phyloP scores from a whole-genome alignment of 1,140 invertebrate species.

The Calliphora vicina region DNA sequence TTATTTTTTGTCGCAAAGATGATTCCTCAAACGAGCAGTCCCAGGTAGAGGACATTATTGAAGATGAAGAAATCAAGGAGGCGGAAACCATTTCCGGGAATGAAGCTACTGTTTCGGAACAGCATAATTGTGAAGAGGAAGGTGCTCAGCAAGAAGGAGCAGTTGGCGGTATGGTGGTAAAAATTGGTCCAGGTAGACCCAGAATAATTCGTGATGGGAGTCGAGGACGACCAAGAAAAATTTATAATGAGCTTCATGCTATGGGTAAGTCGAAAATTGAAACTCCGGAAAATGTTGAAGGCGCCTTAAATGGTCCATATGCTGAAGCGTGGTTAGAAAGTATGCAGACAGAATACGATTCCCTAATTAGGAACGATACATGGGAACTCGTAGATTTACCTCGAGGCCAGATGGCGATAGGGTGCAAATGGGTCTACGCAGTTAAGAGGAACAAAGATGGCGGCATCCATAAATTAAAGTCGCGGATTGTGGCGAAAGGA shows the following conservation, averaged over 20 bases:
- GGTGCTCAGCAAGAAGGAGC: background rate
- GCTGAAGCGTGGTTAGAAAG: constrained; percentile 46
- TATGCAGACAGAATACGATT: constrained; percentile 50
- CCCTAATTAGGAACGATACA: constrained; percentile 48
- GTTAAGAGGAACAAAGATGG: constrained; percentile 32
- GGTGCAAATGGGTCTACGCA: constrained; percentile 33
- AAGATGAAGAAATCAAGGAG: background rate
- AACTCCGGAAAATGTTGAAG: constrained; percentile 29
- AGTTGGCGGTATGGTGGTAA: background rate
- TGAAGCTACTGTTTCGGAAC: background rate
- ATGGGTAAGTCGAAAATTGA: constrained; percentile 25
- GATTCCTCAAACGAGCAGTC: background rate
- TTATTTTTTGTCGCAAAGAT: background rate
- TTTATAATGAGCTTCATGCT: constrained; percentile 33
- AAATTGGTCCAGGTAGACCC: constrained; percentile 25
- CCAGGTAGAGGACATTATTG: background rate
- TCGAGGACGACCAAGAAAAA: constrained; percentile 23
- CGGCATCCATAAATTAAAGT: constrained; percentile 50
- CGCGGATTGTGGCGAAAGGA: constrained; percentile 61
- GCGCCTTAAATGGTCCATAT: constrained; percentile 26
- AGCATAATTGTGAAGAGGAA: background rate
- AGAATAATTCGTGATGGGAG: constrained; percentile 15
- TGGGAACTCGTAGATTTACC: constrained; percentile 49
- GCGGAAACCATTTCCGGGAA: background rate
- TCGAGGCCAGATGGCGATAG: constrained; percentile 24